phyloP scores from a whole-genome alignment of 1,140 invertebrate species.

The Anagrus nilaparvatae region DNA sequence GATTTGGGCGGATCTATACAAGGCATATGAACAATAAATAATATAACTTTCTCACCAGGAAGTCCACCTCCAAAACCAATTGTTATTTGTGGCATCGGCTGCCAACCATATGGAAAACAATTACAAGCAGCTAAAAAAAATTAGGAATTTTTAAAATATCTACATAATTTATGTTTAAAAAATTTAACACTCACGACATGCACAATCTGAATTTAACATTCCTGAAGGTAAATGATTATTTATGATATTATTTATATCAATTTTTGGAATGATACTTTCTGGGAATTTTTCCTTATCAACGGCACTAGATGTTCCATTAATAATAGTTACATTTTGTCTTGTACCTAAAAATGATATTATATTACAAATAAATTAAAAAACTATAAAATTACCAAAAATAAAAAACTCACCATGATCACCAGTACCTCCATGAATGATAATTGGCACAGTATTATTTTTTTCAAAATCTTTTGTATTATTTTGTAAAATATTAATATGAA shows the following conservation, averaged over 20 bases:
- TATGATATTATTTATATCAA: conserved; percentile 21
- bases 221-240: conserved; percentile 15
- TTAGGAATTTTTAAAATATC: no score
- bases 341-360: no score
- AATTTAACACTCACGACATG: conserved; percentile 8
- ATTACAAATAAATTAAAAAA: no score
- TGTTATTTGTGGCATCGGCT: conserved; percentile 40
- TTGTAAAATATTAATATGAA: conserved; percentile 22
- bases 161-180: no score
- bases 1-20: conserved; percentile 34
- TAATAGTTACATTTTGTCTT: no score
- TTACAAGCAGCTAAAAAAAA: conserved; percentile 17
- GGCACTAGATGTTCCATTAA: no score
- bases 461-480: no score
- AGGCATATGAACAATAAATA: conserved; percentile 45
- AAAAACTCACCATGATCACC: no score
- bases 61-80: conserved; percentile 48
- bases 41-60: conserved; percentile 47
- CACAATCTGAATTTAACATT: conserved; percentile 2
- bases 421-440: background rate
- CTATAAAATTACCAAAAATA: no score
- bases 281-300: no score
- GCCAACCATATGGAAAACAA: conserved; percentile 9
- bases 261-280: background rate
- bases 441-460: background rate